Conservation (phyloP, 2,888 invertebrate species). For the Caradrina clavipalpis region DNA sequence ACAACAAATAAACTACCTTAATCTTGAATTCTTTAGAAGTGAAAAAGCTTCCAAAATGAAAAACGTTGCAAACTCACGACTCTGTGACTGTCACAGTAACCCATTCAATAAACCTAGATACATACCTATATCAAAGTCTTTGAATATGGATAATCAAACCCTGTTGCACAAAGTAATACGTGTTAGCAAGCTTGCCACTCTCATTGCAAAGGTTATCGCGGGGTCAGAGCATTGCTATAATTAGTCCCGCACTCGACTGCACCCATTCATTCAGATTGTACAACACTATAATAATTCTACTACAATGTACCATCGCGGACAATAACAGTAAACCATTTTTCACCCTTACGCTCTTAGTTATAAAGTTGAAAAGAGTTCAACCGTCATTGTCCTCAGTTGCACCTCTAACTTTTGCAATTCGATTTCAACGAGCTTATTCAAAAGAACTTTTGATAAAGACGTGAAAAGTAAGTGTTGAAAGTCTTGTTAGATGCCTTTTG, state of each 20-base stretch:
- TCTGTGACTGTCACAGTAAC: no score
- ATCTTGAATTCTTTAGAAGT: no score
- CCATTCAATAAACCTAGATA: no score
- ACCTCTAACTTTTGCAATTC: slow-evolving; percentile 33
- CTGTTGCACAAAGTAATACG: slow-evolving; percentile 37
- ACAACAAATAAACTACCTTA: no score
- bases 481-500: slow-evolving; percentile 1
- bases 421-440: slow-evolving; percentile 37
- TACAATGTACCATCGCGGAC: slow-evolving; percentile 48
- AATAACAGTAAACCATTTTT: no score
- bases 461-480: slow-evolving; percentile 17
- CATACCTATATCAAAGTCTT: neutral
- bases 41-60: no score
- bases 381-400: no score
- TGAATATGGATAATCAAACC: slow-evolving; percentile 18
- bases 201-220: slow-evolving; percentile 72
- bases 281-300: slow-evolving; percentile 58
- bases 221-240: slow-evolving; percentile 78
- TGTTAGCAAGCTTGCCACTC: slow-evolving; percentile 59
- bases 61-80: no score
- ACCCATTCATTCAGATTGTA: slow-evolving; percentile 72
- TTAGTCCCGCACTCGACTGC: slow-evolving; percentile 74
- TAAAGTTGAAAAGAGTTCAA: no score
- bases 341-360: no score
- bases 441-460: slow-evolving; percentile 33